These are phyloP conservation scores for Lasioglossum calceatum DNA, from an alignment of 2,888 invertebrate genomes.

Conservation along the genomic window DNA sequence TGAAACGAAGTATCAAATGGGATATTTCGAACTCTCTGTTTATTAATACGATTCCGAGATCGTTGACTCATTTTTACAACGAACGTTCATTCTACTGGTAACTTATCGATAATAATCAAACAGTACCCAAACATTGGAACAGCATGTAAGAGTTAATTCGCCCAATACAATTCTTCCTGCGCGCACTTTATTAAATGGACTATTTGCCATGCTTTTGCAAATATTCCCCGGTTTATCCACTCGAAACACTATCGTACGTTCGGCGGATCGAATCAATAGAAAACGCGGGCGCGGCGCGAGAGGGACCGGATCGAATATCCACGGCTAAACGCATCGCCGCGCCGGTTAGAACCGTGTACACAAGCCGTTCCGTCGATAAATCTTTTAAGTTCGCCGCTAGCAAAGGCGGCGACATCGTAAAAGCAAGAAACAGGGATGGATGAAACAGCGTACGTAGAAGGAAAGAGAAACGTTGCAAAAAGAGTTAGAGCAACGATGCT, in stretches of 20 bases:
- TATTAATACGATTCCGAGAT: too few relatives aligned
- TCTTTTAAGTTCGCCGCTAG: conserved; percentile 58
- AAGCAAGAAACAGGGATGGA: conserved; percentile 51
- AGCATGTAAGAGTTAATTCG: neutral
- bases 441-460: conserved; percentile 42
- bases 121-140: neutral
- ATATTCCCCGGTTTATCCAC: neutral
- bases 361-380: conserved; percentile 66
- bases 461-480: neutral
- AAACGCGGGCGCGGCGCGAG: neutral
- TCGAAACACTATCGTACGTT: neutral
- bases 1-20: too few relatives aligned
- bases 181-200: neutral
- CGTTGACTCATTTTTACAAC: too few relatives aligned
- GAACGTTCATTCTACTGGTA: too few relatives aligned
- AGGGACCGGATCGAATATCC: conserved; percentile 5
- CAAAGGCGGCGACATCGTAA: conserved; percentile 54
- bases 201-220: neutral
- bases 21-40: too few relatives aligned
- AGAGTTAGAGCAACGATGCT: conserved; percentile 28
- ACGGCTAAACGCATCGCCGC: neutral
- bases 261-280: neutral
- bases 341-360: conserved; percentile 33
- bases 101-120: too few relatives aligned
- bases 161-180: neutral